phyloP scores from a whole-genome alignment of 2,888 invertebrate genomes.

The Heliconius hortense region DNA sequence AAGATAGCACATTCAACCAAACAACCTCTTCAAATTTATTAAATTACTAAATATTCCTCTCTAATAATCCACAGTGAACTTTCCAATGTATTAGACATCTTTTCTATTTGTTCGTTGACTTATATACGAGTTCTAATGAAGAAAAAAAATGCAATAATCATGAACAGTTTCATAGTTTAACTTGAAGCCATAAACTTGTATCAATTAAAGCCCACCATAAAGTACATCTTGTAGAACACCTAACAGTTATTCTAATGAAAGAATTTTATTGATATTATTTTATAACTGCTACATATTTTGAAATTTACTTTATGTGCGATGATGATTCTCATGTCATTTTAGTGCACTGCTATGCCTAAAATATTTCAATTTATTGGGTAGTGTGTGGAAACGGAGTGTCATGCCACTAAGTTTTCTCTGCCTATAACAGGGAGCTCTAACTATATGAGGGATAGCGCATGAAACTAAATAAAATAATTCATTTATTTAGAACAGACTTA shows the following conservation, averaged over 20 bases:
- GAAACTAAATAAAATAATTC: no score
- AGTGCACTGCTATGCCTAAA: neutral
- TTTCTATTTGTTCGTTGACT: neutral
- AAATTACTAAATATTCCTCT: neutral
- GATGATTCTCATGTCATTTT: neutral
- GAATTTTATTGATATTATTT: slow-evolving; percentile 7
- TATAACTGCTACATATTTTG: neutral
- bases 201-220: slow-evolving; percentile 14
- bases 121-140: neutral
- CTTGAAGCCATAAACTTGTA: slow-evolving; percentile 12
- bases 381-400: no score
- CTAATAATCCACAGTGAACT: neutral
- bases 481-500: no score
- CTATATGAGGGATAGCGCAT: no score
- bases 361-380: no score
- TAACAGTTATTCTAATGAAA: slow-evolving; percentile 2
- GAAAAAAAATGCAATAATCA: neutral
- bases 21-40: neutral
- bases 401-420: no score
- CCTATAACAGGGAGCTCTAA: no score
- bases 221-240: slow-evolving; percentile 21
- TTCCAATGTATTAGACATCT: neutral
- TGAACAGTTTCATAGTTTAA: slow-evolving; percentile 12
- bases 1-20: neutral
- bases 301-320: neutral